Evolutionary conservation across 2,888 invertebrate genomes (phyloP), one percentile per base, ranked within the genome.

Genomic region (Hyppa rectilinea): DNA sequence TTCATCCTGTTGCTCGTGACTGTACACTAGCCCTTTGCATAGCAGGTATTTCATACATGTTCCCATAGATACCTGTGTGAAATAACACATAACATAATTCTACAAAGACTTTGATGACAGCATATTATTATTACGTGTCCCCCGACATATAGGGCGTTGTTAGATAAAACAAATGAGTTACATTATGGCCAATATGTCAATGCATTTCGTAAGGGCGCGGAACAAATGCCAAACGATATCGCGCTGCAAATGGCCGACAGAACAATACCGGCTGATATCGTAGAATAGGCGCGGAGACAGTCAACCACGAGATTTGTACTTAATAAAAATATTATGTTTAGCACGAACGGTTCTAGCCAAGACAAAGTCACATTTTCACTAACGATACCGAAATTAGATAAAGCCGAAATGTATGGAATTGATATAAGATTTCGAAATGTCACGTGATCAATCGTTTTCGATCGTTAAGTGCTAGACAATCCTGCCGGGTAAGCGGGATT

Each of bases 191-290:
- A 86, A 87, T 90, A 90, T 90, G 90, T 91, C 89, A 89, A 89
- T 82, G 81, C 70, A 84, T 89, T 89, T 87, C 83, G 87, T 87
- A 92, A 92, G 86, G 87, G 84, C 86, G 70, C 88, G 87, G 87
- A 89, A 89, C 90, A 91, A 93, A 92, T 92, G 89, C 84, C 91
- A 92, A 90, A 87, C 50, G 56, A 87, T 85, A 49, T 12, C 26
- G 84, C 31, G 49, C 71, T 71, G 60, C 83, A 83, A 87, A 85
- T 85, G 76, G 82, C 69, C 77, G 60, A 78, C 61, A 74, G 75
- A 85, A 88, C 85, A 84, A 85, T 88, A 85, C 86, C 73, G 79
- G 85, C 81, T 53, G 62, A 68, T 74, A 81, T 65, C 66, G 52
- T 66, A 17, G 40, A 36, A 38, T 79, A 83, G 85, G 47, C 68